phyloP scores from a whole-genome alignment of 1,140 invertebrate species.

The Aricia agestis region DNA sequence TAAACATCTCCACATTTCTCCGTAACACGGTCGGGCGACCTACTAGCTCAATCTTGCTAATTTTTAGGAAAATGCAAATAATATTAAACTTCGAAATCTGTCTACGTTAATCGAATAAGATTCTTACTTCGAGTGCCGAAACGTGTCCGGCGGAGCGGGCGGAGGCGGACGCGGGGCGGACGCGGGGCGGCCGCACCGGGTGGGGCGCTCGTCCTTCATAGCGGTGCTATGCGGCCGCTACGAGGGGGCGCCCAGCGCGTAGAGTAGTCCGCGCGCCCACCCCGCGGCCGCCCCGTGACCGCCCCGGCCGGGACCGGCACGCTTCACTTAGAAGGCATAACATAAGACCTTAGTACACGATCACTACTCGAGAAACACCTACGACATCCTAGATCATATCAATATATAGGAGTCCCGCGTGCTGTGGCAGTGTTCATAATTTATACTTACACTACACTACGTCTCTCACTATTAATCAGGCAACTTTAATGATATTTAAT shows the following conservation, averaged over 20 bases:
- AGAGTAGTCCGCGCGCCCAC: neutral
- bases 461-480: conserved; percentile 68
- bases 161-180: conserved; percentile 24
- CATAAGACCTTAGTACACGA: conserved; percentile 72
- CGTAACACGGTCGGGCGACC: conserved; percentile 73
- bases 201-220: conserved; percentile 19
- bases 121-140: conserved; percentile 68
- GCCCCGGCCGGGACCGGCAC: no score
- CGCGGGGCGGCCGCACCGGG: conserved; percentile 25
- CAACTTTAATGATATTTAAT: conserved; percentile 53
- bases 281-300: conserved; percentile 17
- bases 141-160: conserved; percentile 46
- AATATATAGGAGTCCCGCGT: conserved; percentile 64
- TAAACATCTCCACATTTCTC: conserved; percentile 73
- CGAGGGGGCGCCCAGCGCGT: neutral
- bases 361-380: conserved; percentile 73
- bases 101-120: conserved; percentile 71
- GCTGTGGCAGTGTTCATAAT: conserved; percentile 52
- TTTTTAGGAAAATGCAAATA: conserved; percentile 75
- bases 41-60: conserved; percentile 74
- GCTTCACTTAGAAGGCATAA: conserved; percentile 64
- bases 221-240: conserved; percentile 25
- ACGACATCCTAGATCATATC: conserved; percentile 75
- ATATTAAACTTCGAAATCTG: conserved; percentile 72
- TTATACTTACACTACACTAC: conserved; percentile 64